Percentiles rank a stretch among this genome's conserved stretches.
These are phyloP conservation scores for Listrodromus nycthemerus DNA, from an alignment of 2,888 invertebrate genomes.

Conservation along the genomic window DNA sequence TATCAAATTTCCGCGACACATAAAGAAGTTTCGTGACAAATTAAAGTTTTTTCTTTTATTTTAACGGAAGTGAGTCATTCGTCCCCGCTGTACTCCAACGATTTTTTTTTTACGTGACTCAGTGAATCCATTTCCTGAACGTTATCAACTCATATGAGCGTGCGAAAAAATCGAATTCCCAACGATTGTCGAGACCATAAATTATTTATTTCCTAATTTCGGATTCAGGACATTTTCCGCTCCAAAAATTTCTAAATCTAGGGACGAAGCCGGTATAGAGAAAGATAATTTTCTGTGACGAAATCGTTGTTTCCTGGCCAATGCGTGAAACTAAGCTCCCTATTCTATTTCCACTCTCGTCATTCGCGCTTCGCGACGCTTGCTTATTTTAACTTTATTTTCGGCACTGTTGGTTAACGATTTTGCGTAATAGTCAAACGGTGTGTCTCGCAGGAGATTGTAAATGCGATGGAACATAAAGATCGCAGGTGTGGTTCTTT, in stretches of 20 bases:
- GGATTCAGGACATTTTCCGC: slow-evolving; percentile 8
- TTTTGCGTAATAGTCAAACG: slow-evolving; percentile 22
- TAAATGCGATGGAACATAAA: slow-evolving; percentile 13
- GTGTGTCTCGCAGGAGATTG: background rate
- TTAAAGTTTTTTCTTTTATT: too few relatives aligned
- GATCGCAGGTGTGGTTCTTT: slow-evolving; percentile 58
- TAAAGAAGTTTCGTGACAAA: too few relatives aligned
- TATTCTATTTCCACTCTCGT: slow-evolving; percentile 75
- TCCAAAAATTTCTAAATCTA: slow-evolving; percentile 34
- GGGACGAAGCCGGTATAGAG: slow-evolving; percentile 41
- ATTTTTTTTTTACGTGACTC: too few relatives aligned
- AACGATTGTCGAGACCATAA: background rate
- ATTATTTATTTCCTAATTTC: too few relatives aligned
- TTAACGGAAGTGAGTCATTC: too few relatives aligned
- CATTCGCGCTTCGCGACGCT: slow-evolving; percentile 70
- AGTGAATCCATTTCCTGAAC: too few relatives aligned
- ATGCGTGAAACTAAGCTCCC: slow-evolving; percentile 69
- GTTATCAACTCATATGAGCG: too few relatives aligned
- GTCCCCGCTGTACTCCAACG: too few relatives aligned
- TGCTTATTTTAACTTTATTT: slow-evolving; percentile 76
- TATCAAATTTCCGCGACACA: too few relatives aligned
- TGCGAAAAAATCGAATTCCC: background rate
- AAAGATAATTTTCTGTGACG: slow-evolving; percentile 60
- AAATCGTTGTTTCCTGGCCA: slow-evolving; percentile 73
- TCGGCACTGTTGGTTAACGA: slow-evolving; percentile 63